A percentile compares a stretch with the other conserved stretches of the same genome.
Evolutionary conservation across 2,797 vertebrate species (phyloP).

Genomic region (Gobionotothen gibberifrons): DNA sequence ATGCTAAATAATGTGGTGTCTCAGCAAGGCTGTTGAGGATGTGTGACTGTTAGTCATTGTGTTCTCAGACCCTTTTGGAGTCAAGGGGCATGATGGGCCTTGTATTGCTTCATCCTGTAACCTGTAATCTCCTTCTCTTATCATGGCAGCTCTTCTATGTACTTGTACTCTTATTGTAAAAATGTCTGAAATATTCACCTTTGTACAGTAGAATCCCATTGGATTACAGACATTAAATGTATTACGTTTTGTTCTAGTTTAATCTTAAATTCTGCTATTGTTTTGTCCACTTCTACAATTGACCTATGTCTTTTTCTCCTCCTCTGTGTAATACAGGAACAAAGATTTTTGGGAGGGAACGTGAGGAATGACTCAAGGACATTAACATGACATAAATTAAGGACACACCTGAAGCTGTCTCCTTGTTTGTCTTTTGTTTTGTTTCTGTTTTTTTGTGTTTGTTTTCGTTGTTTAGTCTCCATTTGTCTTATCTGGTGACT

Average conservation of each 20-base stretch:
- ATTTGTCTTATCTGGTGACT: constrained; percentile 31
- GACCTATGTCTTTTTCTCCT: constrained; percentile 12
- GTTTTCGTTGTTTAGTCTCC: constrained; percentile 38
- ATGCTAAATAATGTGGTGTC: constrained; percentile 38
- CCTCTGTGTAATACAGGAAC: constrained; percentile 64
- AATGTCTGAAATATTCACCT: constrained; percentile 14
- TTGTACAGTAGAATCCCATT: constrained; percentile 24
- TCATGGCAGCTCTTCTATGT: constrained; percentile 33
- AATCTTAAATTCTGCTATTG: neutral
- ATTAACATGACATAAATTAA: constrained; percentile 77
- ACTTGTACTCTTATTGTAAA: constrained; percentile 15
- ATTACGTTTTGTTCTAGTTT: neutral
- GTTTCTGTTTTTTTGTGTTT: constrained; percentile 49
- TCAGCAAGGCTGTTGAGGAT: constrained; percentile 56
- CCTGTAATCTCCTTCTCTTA: constrained; percentile 59
- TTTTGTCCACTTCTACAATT: constrained; percentile 9
- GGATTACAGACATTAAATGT: neutral
- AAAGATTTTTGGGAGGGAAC: constrained; percentile 74
- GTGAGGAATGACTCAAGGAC: constrained; percentile 65
- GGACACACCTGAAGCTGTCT: constrained; percentile 59
- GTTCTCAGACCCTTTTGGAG: constrained; percentile 39
- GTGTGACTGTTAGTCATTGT: constrained; percentile 73
- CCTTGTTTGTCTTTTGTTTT: constrained; percentile 71
- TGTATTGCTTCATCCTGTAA: constrained; percentile 57
- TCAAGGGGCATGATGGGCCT: constrained; percentile 40